Evolutionary conservation across 2,888 invertebrate species (phyloP).

Genomic region (Thera britannica): DNA sequence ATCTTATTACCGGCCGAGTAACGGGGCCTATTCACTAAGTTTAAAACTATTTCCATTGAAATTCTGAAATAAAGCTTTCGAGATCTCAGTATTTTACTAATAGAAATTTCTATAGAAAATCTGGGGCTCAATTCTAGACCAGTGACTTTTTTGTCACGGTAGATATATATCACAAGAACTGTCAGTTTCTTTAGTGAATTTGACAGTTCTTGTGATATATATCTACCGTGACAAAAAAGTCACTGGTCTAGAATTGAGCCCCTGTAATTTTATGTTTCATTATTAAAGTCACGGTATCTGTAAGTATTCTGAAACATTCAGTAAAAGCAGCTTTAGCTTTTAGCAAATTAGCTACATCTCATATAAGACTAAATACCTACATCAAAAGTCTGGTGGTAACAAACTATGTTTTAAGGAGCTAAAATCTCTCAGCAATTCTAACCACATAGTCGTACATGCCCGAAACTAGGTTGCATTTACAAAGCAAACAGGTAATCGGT

Average conservation of each 20-base stretch:
- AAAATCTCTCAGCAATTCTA: conserved; percentile 11
- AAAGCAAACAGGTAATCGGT: conserved; percentile 2
- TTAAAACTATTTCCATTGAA: conserved; percentile 1
- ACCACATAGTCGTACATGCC: conserved; percentile 9
- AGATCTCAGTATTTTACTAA: too few relatives aligned
- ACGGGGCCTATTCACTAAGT: neutral
- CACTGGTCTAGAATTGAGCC: too few relatives aligned
- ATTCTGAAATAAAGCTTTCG: neutral
- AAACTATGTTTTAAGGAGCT: conserved; percentile 6
- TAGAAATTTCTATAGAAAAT: too few relatives aligned
- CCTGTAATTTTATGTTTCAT: neutral
- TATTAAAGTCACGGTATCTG: neutral
- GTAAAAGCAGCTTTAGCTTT: neutral
- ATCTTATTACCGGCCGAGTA: conserved; percentile 25
- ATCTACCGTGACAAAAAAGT: too few relatives aligned
- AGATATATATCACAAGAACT: too few relatives aligned
- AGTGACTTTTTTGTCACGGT: too few relatives aligned
- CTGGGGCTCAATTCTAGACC: too few relatives aligned
- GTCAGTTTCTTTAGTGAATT: too few relatives aligned
- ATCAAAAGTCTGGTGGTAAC: conserved; percentile 2
- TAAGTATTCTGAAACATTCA: neutral
- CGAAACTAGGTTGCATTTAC: neutral
- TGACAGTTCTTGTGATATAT: too few relatives aligned
- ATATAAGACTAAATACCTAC: neutral
- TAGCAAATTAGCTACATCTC: neutral